These are phyloP conservation scores for Lethenteron camtschaticum DNA, from an alignment of 2,113 vertebrate species.

Conservation along the genomic window DNA sequence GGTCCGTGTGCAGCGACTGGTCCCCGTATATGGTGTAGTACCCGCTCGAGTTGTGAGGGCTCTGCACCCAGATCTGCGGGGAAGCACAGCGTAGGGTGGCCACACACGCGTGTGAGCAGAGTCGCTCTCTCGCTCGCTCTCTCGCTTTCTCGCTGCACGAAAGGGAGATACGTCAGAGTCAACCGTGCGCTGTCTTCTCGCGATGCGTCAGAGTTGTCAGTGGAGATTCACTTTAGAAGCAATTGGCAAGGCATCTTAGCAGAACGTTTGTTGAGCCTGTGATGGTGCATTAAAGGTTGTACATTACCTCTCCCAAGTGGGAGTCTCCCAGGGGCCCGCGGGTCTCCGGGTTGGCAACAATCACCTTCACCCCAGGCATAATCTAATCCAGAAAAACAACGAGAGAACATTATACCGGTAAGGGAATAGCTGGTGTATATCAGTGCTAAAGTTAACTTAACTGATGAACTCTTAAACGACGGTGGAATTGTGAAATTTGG, in stretches of 20 bases:
- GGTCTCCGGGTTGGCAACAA: constrained; percentile 88
- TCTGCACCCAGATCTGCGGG: constrained; percentile 2
- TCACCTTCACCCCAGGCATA: constrained; percentile 73
- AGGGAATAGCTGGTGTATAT: too few relatives aligned
- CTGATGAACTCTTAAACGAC: too few relatives aligned
- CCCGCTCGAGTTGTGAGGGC: not conserved
- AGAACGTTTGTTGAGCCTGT: too few relatives aligned
- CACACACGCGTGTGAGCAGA: too few relatives aligned
- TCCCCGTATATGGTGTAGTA: constrained; percentile 3
- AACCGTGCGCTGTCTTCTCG: too few relatives aligned
- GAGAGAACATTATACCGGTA: not conserved
- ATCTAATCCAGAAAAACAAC: constrained; percentile 32
- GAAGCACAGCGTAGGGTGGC: too few relatives aligned
- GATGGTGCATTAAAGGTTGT: not conserved
- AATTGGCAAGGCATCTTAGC: too few relatives aligned
- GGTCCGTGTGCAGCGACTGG: not conserved
- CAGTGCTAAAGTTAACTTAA: too few relatives aligned
- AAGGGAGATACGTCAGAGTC: not conserved
- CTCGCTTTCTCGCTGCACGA: not conserved
- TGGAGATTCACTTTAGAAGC: too few relatives aligned
- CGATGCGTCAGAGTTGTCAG: too few relatives aligned
- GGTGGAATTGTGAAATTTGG: too few relatives aligned
- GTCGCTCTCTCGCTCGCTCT: not conserved
- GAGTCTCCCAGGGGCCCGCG: constrained; percentile 81
- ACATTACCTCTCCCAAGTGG: constrained; percentile 73